A percentile compares a stretch with the other conserved stretches of the same genome.
phyloP scores from a whole-genome alignment of 2,888 invertebrate genomes.

The Ethmia dodecea region DNA sequence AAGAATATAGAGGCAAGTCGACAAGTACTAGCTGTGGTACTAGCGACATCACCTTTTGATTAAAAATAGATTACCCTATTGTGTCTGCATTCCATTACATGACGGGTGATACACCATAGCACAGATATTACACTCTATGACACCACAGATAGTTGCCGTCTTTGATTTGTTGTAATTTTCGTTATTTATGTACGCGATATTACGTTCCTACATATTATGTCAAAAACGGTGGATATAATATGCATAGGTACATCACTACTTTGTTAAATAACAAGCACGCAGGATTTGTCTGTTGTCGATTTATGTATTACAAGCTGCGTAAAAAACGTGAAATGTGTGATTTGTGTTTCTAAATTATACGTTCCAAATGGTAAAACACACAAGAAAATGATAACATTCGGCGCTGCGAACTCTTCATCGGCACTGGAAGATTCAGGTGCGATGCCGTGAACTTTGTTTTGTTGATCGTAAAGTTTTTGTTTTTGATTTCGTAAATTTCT shows the following conservation, averaged over 20 bases:
- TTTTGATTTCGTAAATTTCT: constrained; percentile 4
- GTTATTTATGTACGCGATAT: neutral
- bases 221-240: neutral
- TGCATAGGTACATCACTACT: constrained; percentile 41
- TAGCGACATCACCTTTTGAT: too few species aligned
- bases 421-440: constrained; percentile 66
- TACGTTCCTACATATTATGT: neutral
- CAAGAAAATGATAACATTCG: constrained; percentile 70
- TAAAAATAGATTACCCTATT: too few species aligned
- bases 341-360: constrained; percentile 46
- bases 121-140: too few species aligned
- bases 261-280: constrained; percentile 63
- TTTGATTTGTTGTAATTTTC: too few species aligned
- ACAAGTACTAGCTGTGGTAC: too few species aligned
- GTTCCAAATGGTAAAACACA: constrained; percentile 56
- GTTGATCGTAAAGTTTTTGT: neutral
- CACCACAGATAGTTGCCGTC: too few species aligned
- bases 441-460: constrained; percentile 34
- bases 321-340: constrained; percentile 43
- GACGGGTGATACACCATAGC: too few species aligned
- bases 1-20: too few species aligned
- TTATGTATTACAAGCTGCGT: constrained; percentile 31
- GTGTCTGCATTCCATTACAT: too few species aligned
- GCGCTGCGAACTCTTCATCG: constrained; percentile 56
- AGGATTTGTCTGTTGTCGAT: constrained; percentile 50